Evolutionary conservation across 2,888 invertebrate species (phyloP), one percentile per base, ranked within the genome.

Genomic region (Apodemia zela): DNA sequence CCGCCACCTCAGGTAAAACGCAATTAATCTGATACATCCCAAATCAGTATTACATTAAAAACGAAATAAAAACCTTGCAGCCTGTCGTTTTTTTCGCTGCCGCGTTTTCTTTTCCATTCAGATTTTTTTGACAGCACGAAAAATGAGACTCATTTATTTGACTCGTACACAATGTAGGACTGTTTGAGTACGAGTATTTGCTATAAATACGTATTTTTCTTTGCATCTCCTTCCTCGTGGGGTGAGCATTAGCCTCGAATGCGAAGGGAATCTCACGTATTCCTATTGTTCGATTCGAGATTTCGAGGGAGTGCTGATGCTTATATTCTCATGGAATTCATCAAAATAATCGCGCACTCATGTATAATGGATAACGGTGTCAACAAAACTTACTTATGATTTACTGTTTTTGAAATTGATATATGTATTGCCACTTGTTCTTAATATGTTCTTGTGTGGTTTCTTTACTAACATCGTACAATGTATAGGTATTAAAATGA

Each of bases 171-270:
- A 92, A 92, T 92, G 91, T 92, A 87, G 87, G 88, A 86, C 90
- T 91, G 91, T 92, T 92, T 91, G 92, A 91, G 91, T 91, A 91
- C 89, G 88, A 89, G 90, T 92, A 92, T 92, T 92, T 92, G 92
- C 92, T 92, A 91, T 92, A 91, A 91, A 92, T 91, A 91, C 90
- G 89, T 79, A 91, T 91, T 91, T 90, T 91, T 91, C 89, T 91
- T 87, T 85, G 84, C 89, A 87, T 89, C 89, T 90, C 88, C 85
- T 87, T 87, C 84, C 85, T 85, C 80, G 78, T 89, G 84, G 91
- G 91, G 90, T 88, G 89, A 84, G 84, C 83, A 87, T 89, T 89
- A 88, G 89, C 84, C 84, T 82, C 80, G 80, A 79, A 77, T 78
- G 77, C 78, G 81, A 79, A 87, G 89, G 89, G 89, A 87, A 87